Conservation (phyloP, 2,797 vertebrate genomes). For the Luscinia megarhynchos region DNA sequence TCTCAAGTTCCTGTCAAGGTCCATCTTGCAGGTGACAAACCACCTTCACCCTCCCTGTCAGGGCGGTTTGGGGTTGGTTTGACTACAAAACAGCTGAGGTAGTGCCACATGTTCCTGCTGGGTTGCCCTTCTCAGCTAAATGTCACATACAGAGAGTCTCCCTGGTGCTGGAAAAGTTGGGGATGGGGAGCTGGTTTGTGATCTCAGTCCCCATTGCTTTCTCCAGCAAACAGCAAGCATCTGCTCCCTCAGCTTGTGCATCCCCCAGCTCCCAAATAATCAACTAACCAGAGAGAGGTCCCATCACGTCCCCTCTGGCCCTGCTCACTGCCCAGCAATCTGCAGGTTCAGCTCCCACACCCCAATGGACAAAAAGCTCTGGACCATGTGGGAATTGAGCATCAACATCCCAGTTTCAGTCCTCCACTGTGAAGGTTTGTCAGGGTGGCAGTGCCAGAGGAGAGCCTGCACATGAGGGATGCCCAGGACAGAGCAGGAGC, state of each 20-base stretch:
- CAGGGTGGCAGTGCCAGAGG: neutral
- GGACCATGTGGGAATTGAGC: neutral
- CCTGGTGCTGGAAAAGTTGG: neutral
- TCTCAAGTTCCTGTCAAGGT: neutral
- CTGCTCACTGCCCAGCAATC: neutral
- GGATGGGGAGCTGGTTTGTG: neutral
- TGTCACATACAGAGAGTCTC: neutral
- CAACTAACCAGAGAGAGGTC: neutral
- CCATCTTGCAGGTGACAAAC: fast-evolving
- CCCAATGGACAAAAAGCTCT: neutral
- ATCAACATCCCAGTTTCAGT: neutral
- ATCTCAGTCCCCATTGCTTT: neutral
- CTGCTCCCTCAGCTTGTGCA: neutral
- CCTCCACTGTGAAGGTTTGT: neutral
- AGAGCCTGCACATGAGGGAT: neutral
- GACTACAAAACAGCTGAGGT: neutral
- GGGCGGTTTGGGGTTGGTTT: neutral
- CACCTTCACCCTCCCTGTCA: neutral
- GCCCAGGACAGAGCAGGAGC: neutral
- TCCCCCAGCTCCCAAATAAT: neutral
- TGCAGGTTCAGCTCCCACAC: neutral
- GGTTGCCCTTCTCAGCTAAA: neutral
- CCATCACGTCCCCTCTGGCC: fast-evolving
- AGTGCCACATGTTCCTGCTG: neutral
- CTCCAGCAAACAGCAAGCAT: neutral